Base-by-base conservation (phyloP, 2,888 invertebrate genomes). In the Boloria selene region DNA sequence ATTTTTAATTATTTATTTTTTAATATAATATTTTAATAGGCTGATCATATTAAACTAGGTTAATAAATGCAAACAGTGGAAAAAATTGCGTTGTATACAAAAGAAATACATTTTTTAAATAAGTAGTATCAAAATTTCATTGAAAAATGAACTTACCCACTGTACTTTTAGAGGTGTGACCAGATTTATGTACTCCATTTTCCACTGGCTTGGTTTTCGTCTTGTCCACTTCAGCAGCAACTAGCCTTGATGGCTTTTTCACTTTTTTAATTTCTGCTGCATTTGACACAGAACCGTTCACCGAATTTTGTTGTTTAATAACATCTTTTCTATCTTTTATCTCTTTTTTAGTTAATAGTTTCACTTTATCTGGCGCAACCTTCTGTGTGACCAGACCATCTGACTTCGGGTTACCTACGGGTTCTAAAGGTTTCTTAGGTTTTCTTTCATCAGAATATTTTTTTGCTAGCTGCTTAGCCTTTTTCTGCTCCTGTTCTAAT, bases 341-440 rank as follows among this genome's bases (percentile, higher is more conserved):
- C 7, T 92, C 91, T 61, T 86, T 90, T 73, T 86, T 93, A 0
- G 85, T 85, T 1, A 87, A 77, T 66, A 87, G 76, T 65, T 87
- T 90, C 61, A 90, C 79, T 74, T 92, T 92, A 66, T 93, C 93
- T 2, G 88, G 83, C 1, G 90, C 86, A 0, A 87, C 77, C 76
- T 89, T 91, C 10, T 75, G 74, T 2, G 82, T 75, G 55, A 90
- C 77, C 56, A 90, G 72, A 17, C 82, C 90, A 60, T 91, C 92
- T 0, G 90, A 81, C 59, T 80, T 85, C 0, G 90, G 88, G 70
- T 87, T 83, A 0, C 77, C 82, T 0, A 90, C 75, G 0, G 87
- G 88, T 70, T 94, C 93, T 52, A 87, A 77, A 1, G 84, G 81
- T 67, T 77, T 82, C 68, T 80, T 84, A 52, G 78, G 76, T 73